A percentile compares a stretch with the other conserved stretches of the same genome.
Conservation (phyloP, 64 coral and sea anemone species). For the Montipora foliosa region DNA sequence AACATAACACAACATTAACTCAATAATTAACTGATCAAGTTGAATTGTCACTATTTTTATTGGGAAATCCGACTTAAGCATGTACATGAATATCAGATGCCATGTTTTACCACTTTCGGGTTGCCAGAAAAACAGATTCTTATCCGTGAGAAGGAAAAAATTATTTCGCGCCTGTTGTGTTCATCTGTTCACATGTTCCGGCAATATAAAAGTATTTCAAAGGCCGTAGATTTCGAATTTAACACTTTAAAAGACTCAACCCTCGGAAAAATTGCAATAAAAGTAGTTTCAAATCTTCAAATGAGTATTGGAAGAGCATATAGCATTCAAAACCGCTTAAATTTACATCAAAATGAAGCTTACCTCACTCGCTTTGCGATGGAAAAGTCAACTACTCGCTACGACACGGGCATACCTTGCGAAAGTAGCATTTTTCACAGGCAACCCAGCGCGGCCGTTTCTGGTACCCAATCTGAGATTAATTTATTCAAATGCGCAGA, state of each 20-base stretch:
- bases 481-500: too few relatives aligned
- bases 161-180: neutral
- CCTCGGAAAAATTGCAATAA: slow-evolving; percentile 3
- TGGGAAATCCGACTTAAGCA: neutral
- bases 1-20: too few relatives aligned
- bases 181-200: neutral
- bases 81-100: neutral
- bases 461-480: too few relatives aligned
- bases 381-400: too few relatives aligned
- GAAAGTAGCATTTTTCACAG: too few relatives aligned
- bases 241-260: neutral
- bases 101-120: neutral
- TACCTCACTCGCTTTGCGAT: too few relatives aligned
- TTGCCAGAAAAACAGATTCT: slow-evolving; percentile 13
- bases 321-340: neutral
- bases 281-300: slow-evolving; percentile 18
- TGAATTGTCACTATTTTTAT: neutral
- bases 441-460: too few relatives aligned
- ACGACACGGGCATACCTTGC: too few relatives aligned
- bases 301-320: slow-evolving; percentile 4
- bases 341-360: neutral
- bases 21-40: neutral
- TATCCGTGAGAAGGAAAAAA: neutral
- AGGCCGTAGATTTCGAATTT: slow-evolving; percentile 21
- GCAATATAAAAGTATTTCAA: neutral